phyloP scores from a whole-genome alignment of 2,888 invertebrate genomes.

The Apoda limacodes region DNA sequence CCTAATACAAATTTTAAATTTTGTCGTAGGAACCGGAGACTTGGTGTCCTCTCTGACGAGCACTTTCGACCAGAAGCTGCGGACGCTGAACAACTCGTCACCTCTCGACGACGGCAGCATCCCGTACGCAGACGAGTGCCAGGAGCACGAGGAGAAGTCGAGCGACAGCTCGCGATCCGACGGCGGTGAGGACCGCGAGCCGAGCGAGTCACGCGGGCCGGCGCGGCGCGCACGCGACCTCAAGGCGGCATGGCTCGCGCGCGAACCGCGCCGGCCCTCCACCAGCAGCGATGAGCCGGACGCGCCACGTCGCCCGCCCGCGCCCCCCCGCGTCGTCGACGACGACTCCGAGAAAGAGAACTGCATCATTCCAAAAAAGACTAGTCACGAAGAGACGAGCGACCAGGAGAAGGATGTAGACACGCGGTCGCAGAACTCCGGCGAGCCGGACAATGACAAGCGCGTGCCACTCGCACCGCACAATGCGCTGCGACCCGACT shows the following conservation, averaged over 20 bases:
- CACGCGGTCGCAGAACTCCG: conserved; percentile 73
- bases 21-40: conserved; percentile 82
- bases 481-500: conserved; percentile 26
- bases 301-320: conserved; percentile 23
- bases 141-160: conserved; percentile 61
- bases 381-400: conserved; percentile 39
- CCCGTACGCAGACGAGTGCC: conserved; percentile 78
- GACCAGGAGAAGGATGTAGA: conserved; percentile 85
- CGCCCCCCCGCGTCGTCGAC: conserved; percentile 24
- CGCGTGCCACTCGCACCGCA: conserved; percentile 21
- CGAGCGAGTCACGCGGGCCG: conserved; percentile 18
- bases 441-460: conserved; percentile 55
- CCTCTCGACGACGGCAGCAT: conserved; percentile 76
- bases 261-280: conserved; percentile 48
- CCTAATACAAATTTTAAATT: conserved; percentile 17
- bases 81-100: conserved; percentile 77
- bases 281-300: conserved; percentile 41
- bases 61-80: conserved; percentile 86
- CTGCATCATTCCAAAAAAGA: conserved; percentile 29
- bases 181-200: conserved; percentile 30
- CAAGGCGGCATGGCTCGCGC: conserved; percentile 58
- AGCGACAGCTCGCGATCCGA: conserved; percentile 41
- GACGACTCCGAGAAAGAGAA: conserved; percentile 59
- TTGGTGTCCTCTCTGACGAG: conserved; percentile 85
- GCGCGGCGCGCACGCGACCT: conserved; percentile 46